Evolutionary conservation across 2,797 vertebrate species (phyloP), one percentile per base, ranked within the genome.

Genomic region (Sebastolobus altivelis): DNA sequence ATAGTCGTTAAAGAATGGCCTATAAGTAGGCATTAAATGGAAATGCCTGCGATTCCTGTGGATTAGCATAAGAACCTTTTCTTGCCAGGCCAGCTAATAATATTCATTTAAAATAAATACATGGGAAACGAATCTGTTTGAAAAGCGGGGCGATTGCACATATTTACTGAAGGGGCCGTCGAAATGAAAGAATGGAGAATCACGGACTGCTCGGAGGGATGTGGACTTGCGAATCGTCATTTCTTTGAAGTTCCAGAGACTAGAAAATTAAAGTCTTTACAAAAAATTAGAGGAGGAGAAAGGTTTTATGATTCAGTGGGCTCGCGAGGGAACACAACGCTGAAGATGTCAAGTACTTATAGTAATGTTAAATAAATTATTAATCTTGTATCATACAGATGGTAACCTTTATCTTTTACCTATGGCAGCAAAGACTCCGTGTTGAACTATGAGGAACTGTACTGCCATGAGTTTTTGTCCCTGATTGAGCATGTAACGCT

Each of bases 31-130:
- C 94, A 95, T 93, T 88, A 95, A 94, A 95, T 93, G 93, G 86
- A 94, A 95, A 96, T 95, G 96, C 95, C 94, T 93, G 93, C 87
- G 92, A 97, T 97, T 96, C 95, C 65, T 12, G 83, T 88, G 94
- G 95, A 96, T 97, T 97, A 96, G 92, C 93, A 94, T 95, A 94
- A 95, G 92, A 96, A 93, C 93, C 95, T 91, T 95, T 95, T 95
- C 93, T 93, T 95, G 95, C 92, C 87, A 95, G 94, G 89, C 91
- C 94, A 93, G 94, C 94, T 96, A 96, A 97, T 96, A 96, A 95
- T 73, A 84, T 95, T 95, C 91, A 93, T 91, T 96, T 95, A 94
- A 93, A 96, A 96, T 94, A 94, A 95, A 95, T 95, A 94, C 91
- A 87, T 80, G 56, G 77, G 84, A 94, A n/a, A 35, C 82, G 71